A percentile compares a stretch with the other conserved stretches of the same genome.
phyloP scores from a whole-genome alignment of 2,113 vertebrate species.

The Turnix velox region DNA sequence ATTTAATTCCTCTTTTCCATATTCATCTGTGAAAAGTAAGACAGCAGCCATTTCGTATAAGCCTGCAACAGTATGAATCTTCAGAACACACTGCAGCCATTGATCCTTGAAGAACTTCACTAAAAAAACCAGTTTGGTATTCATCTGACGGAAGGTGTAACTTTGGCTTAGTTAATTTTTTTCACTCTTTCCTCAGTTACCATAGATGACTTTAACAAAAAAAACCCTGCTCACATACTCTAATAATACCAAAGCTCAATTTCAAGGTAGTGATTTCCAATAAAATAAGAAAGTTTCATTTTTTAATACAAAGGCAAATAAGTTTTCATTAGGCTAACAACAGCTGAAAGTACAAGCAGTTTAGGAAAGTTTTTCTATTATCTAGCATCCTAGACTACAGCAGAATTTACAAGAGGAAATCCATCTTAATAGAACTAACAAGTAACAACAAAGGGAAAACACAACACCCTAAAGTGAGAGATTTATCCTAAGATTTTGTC shows the following conservation, averaged over 20 bases:
- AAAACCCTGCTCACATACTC: not conserved
- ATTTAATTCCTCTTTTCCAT: not conserved
- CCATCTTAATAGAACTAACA: not conserved
- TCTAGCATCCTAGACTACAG: not conserved
- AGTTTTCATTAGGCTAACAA: not conserved
- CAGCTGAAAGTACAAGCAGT: not conserved
- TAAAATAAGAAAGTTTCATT: not conserved
- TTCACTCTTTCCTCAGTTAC: not conserved
- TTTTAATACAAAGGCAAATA: not conserved
- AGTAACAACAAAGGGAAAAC: not conserved
- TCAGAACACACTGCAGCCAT: not conserved
- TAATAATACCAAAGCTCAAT: not conserved
- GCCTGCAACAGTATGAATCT: not conserved
- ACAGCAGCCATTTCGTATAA: not conserved
- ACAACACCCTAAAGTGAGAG: not conserved
- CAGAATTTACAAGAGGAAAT: not conserved
- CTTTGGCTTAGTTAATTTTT: not conserved
- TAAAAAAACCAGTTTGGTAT: not conserved
- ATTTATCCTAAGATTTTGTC: not conserved
- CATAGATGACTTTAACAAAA: not conserved
- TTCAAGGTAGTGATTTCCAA: not conserved
- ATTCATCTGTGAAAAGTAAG: not conserved
- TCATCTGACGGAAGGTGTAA: accelerated
- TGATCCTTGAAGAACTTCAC: not conserved
- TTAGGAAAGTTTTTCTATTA: not conserved